Evolutionary conservation across 2,888 invertebrate genomes (phyloP), one percentile per base, ranked within the genome.

Genomic region (Cantharis flavilabris): DNA sequence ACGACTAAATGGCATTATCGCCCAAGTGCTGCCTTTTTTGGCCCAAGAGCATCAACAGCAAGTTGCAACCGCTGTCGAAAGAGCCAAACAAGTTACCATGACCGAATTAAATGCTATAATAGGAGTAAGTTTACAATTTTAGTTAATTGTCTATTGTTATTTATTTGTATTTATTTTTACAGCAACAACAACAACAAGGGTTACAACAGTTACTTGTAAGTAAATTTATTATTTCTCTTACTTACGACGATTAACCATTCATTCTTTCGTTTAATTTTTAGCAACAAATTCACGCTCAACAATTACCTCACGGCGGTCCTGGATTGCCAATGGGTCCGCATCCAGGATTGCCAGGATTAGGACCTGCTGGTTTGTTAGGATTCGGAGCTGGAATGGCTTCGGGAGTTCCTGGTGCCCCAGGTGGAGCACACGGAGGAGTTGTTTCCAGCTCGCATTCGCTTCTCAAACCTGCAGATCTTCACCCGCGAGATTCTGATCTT

Each of bases 81-180:
- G 97, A 85, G 97, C 97, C 85, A 98, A 98, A 90, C 96, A 97
- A 91, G 96, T 98, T 87, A 97, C 96, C 85, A 97, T 97, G 96
- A 95, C 96, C 80, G 97, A 98, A 90, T 92, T 97, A 82, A 97
- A 97, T 89, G 94, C 96, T 83, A 96, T 97, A 86, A 96, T 97
- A 87, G 97, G 97, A 93, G 97, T 97, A 90, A 94, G 95, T 90
- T 76, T 67, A 23, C 23, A 20, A 26, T 69, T 73, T 18, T 49
- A 72, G 18, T 72, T 20, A 18, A 67, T 67, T 72, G 65, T 63
- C 16, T 76, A 81, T 86, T 83, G 82, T 78, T 72, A 76, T 75
- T 82, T 76, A 67, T 76, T 76, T 78, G 83, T 82, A 84, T 87
- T 88, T 88, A 88, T 88, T 88, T 87, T 67, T 92, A 88, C 92